These are phyloP conservation scores for Sclerurus mexicanus DNA, from an alignment of 2,113 vertebrate species.

Conservation along the genomic window DNA sequence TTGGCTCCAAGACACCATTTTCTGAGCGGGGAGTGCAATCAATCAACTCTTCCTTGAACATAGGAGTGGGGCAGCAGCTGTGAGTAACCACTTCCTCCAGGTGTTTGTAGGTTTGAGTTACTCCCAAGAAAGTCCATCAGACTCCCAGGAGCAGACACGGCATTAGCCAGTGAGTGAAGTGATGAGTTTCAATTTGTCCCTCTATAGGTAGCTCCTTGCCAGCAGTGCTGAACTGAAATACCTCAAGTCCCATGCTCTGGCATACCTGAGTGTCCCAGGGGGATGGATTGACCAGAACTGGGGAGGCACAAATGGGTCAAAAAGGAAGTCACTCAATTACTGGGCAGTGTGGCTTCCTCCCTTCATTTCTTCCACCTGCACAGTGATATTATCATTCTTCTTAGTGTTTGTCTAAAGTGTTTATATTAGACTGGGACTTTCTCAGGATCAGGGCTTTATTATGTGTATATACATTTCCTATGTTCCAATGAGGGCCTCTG, in stretches of 20 bases:
- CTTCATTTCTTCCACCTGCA: neutral
- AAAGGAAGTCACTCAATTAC: rapidly evolving
- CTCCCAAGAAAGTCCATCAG: neutral
- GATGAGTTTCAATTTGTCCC: neutral
- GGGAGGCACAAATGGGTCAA: neutral
- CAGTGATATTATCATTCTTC: neutral
- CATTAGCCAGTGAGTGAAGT: neutral
- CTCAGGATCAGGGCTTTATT: neutral
- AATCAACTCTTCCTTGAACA: neutral
- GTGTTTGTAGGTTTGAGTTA: neutral
- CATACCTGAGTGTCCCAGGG: rapidly evolving
- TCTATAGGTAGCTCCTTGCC: neutral
- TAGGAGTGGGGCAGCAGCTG: neutral
- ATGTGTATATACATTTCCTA: neutral
- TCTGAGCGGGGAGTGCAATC: neutral
- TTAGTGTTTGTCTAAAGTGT: neutral
- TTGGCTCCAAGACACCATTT: neutral
- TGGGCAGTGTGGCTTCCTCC: neutral
- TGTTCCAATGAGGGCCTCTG: neutral
- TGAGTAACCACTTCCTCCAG: neutral
- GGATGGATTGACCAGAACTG: neutral
- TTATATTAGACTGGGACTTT: neutral
- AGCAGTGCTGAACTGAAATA: neutral
- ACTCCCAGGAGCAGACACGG: neutral
- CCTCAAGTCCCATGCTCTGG: neutral